Evolutionary conservation across 2,888 invertebrate species (phyloP), one percentile per base, ranked within the genome.

Genomic region (Agrochola macilenta): DNA sequence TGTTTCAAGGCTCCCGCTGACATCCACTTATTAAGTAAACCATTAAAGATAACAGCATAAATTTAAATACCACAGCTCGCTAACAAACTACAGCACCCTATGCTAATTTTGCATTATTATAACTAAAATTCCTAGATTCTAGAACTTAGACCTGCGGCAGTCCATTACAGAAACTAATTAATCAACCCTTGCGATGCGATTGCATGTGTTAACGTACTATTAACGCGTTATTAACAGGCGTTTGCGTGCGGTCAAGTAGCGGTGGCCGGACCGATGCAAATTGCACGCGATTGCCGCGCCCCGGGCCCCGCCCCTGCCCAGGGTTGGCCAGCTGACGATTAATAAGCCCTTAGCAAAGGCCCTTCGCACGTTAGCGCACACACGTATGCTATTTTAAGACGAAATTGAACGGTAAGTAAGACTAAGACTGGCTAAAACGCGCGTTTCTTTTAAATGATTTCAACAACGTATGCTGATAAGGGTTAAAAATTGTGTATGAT

Each of bases 171-270:
- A 83, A 82, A 81, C 65, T 75, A 85, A 88, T 88, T 83, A 85
- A 84, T 87, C 87, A 88, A 83, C 77, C 83, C 79, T 79, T 63
- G 84, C 85, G 80, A 81, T 89, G 78, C 88, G 85, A 88, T 89
- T 88, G 89, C 89, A 89, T 86, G 89, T 89, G 89, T 89, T 86
- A 86, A 85, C 88, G 89, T 87, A 78, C 80, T 81, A 89, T 89
- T 89, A 89, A 83, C 81, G 79, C 81, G 79, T 75, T 89, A 88
- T 80, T 87, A 88, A 74, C 84, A 64, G 78, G 61, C 72, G 76
- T 54, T 88, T 76, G 90, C 89, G 89, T 90, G 90, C 85, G 85
- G 84, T 82, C 89, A 86, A 74, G 86, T 81, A 83, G 87, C 81
- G 79, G 77, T 85, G 79, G 85, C 81, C 61, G 77, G 77, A 66